phyloP scores from a whole-genome alignment of 1,140 invertebrate species.

The Ylistrum balloti region DNA sequence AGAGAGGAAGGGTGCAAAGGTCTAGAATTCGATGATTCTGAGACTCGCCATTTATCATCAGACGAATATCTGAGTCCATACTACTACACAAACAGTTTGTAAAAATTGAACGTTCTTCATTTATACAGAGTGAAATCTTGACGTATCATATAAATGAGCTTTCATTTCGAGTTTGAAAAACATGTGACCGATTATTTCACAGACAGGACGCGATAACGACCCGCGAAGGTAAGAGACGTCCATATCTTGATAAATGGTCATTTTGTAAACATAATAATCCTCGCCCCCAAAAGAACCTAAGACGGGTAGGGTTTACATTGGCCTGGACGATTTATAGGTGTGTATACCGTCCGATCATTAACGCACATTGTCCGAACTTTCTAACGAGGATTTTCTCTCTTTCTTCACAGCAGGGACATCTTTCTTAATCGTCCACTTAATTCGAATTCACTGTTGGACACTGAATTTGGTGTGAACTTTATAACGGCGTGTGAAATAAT shows the following conservation, averaged over 20 bases:
- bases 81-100: too few species aligned
- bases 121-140: too few species aligned
- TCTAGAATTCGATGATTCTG: too few species aligned
- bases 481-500: background rate
- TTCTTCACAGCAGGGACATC: background rate
- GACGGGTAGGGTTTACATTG: background rate
- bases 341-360: background rate
- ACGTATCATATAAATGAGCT: background rate
- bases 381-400: background rate
- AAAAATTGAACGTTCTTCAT: too few species aligned
- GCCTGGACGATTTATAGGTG: background rate
- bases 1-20: too few species aligned
- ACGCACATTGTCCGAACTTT: background rate
- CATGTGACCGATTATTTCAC: background rate
- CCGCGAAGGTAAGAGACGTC: background rate
- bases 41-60: too few species aligned
- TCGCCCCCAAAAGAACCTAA: slow-evolving; percentile 29
- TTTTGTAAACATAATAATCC: slow-evolving; percentile 36
- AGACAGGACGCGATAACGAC: background rate
- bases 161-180: background rate
- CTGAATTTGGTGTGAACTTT: background rate
- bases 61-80: too few species aligned
- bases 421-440: background rate
- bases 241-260: slow-evolving; percentile 19
- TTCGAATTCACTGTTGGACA: background rate